Percentiles rank a stretch among this genome's conserved stretches.
Conservation (phyloP, 1,140 invertebrate species). For the Zaprionus ornatus region DNA sequence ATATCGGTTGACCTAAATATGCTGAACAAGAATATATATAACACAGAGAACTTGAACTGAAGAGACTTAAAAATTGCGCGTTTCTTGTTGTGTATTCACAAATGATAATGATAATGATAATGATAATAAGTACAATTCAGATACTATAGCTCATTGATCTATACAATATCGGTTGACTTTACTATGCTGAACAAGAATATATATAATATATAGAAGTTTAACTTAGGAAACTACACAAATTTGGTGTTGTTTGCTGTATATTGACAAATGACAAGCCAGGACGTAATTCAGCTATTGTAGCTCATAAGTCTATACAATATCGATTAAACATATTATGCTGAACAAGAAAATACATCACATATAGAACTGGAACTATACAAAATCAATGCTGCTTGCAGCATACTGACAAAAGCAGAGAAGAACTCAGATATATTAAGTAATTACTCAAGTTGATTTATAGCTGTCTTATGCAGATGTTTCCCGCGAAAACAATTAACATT, state of each 20-base stretch:
- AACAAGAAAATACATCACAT: neutral
- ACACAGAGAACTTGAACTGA: no score
- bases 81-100: no score
- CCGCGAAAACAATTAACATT: conserved; percentile 1
- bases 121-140: no score
- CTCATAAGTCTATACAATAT: neutral
- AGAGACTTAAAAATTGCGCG: no score
- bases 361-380: no score
- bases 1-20: neutral
- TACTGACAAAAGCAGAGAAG: no score
- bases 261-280: neutral
- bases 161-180: neutral
- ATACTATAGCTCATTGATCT: no score
- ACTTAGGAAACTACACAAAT: no score
- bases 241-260: no score
- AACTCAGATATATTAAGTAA: neutral
- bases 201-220: neutral
- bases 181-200: neutral
- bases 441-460: neutral
- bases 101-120: no score
- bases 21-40: neutral
- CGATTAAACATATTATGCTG: neutral
- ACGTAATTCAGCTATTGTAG: no score
- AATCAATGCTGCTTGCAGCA: no score
- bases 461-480: neutral